A percentile compares a stretch with the other conserved stretches of the same genome.
These are phyloP conservation scores for Araneus ventricosus DNA, from an alignment of 1,140 invertebrate genomes.

Conservation along the genomic window DNA sequence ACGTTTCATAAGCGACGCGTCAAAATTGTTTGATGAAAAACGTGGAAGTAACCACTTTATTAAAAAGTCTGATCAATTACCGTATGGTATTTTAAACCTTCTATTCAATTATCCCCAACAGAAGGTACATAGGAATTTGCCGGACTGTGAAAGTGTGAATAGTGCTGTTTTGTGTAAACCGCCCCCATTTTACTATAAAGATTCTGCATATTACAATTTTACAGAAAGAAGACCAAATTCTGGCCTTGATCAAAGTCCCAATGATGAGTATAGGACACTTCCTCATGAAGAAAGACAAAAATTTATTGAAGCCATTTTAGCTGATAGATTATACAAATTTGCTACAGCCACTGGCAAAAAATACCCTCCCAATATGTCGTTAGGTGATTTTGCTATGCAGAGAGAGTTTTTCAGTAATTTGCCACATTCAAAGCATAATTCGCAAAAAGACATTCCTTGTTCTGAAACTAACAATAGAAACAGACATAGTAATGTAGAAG, in stretches of 20 bases:
- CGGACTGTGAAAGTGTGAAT: constrained; percentile 47
- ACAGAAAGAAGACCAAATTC: not conserved
- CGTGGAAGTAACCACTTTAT: not conserved
- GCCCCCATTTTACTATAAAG: not conserved
- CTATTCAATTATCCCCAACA: constrained; percentile 27
- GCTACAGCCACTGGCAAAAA: not conserved
- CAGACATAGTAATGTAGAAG: not conserved
- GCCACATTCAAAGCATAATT: not conserved
- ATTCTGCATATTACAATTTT: not conserved
- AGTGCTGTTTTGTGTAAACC: constrained; percentile 64
- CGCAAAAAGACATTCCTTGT: not conserved
- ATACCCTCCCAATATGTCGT: not conserved
- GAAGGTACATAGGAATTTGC: constrained; percentile 60
- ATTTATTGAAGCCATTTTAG: not conserved
- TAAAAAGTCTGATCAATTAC: not conserved
- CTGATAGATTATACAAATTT: constrained; percentile 12
- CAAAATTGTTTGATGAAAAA: not conserved
- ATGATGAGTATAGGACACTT: not conserved
- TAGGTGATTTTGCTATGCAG: not conserved
- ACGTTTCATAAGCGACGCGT: too few relatives aligned
- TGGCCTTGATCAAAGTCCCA: not conserved
- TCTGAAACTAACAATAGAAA: constrained; percentile 17
- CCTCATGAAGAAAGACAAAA: not conserved
- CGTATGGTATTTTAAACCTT: not conserved
- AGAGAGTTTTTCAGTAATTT: not conserved